A percentile compares a stretch with the other conserved stretches of the same genome.
These are phyloP conservation scores for Polydrusus tereticollis DNA, from an alignment of 2,888 invertebrate species.

Conservation along the genomic window DNA sequence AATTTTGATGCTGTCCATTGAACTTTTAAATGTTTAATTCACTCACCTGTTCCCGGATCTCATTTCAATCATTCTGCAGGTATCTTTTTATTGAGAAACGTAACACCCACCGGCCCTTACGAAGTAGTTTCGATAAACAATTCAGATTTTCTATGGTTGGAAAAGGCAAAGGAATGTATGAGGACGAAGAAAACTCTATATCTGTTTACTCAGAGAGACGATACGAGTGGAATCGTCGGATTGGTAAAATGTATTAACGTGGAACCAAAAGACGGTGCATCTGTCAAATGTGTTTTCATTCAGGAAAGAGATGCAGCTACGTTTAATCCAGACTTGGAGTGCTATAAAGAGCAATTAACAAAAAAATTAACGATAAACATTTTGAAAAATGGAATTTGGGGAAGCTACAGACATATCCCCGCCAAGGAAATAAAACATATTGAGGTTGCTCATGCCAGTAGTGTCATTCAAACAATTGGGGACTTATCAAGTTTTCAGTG, in stretches of 20 bases:
- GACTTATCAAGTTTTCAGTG: slow-evolving; percentile 86
- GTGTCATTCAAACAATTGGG: slow-evolving; percentile 66
- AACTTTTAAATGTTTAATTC: too few relatives aligned
- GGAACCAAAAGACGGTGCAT: slow-evolving; percentile 45
- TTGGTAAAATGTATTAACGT: slow-evolving; percentile 52
- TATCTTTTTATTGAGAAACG: slow-evolving; percentile 32
- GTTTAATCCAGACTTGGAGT: slow-evolving; percentile 51
- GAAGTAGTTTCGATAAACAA: slow-evolving; percentile 16
- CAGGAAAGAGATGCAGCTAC: slow-evolving; percentile 50
- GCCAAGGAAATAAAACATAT: slow-evolving; percentile 34
- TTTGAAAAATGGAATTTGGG: slow-evolving; percentile 53
- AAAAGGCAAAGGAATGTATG: slow-evolving; percentile 59
- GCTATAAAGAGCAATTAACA: slow-evolving; percentile 52
- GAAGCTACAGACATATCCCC: slow-evolving; percentile 54
- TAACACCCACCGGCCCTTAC: not conserved
- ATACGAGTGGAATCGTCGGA: slow-evolving; percentile 54
- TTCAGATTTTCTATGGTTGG: slow-evolving; percentile 51
- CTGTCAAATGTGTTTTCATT: slow-evolving; percentile 50
- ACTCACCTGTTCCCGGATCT: too few relatives aligned
- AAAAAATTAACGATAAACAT: slow-evolving; percentile 56
- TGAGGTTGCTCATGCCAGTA: slow-evolving; percentile 68
- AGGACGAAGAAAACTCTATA: slow-evolving; percentile 43
- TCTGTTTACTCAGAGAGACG: slow-evolving; percentile 46
- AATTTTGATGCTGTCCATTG: too few relatives aligned
- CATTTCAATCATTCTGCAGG: not conserved